These are phyloP conservation scores for Carduelis carduelis DNA, from an alignment of 2,797 vertebrate genomes.

Conservation along the genomic window DNA sequence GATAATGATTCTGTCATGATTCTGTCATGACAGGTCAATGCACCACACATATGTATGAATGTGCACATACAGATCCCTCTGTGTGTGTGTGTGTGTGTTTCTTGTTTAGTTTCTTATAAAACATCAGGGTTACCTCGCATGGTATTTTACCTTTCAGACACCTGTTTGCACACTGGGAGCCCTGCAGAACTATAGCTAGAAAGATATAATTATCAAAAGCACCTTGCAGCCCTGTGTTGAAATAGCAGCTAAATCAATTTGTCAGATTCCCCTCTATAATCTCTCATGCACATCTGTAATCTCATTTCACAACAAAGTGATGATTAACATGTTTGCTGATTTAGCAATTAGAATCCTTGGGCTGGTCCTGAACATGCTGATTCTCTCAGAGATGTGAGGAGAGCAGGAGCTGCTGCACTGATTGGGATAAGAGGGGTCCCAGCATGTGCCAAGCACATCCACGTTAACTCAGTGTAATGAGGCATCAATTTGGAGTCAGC, in stretches of 20 bases:
- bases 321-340: slow-evolving; percentile 34
- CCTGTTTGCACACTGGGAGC: neutral
- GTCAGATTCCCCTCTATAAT: neutral
- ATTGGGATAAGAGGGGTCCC: slow-evolving; percentile 68
- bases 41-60: neutral
- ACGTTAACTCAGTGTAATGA: neutral
- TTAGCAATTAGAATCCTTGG: slow-evolving; percentile 26
- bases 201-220: neutral
- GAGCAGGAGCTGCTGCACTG: slow-evolving; percentile 65
- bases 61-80: neutral
- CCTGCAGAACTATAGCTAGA: neutral
- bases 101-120: neutral
- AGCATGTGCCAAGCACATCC: slow-evolving; percentile 37
- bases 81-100: neutral
- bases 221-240: neutral
- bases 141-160: neutral
- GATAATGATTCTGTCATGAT: neutral
- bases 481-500: neutral
- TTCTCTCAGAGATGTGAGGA: neutral
- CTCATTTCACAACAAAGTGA: slow-evolving; percentile 4
- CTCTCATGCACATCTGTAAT: neutral
- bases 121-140: neutral
- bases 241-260: neutral
- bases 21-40: neutral
- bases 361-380: neutral